Evolutionary conservation across 2,797 vertebrate species (phyloP).

Genomic region (Carapus acus): DNA sequence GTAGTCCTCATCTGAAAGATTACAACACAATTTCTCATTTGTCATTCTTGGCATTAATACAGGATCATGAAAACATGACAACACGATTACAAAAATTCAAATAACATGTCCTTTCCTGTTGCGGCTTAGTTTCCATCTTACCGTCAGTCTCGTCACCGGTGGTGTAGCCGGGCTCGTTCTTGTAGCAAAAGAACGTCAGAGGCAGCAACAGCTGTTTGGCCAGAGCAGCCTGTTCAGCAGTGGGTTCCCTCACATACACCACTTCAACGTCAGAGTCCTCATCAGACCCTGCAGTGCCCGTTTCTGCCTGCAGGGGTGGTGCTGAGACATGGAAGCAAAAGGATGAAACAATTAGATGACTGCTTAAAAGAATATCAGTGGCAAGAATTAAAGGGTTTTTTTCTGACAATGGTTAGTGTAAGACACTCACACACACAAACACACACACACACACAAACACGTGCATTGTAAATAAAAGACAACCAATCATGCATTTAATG

Average conservation of each 20-base stretch:
- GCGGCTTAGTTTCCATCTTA: too few relatives aligned
- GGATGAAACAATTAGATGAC: constrained; percentile 2
- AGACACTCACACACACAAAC: constrained; percentile 52
- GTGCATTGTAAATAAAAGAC: constrained; percentile 57
- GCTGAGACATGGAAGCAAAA: constrained; percentile 23
- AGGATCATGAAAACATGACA: too few relatives aligned
- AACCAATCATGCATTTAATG: constrained; percentile 58
- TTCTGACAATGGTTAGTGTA: constrained; percentile 43
- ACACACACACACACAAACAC: constrained; percentile 12
- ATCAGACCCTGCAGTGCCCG: constrained; percentile 27
- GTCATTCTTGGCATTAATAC: too few relatives aligned
- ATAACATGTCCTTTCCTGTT: too few relatives aligned
- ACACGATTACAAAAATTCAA: too few relatives aligned
- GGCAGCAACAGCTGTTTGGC: constrained; percentile 83
- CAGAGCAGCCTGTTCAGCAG: constrained; percentile 80
- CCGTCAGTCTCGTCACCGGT: constrained; percentile 87
- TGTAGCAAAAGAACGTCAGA: constrained; percentile 92
- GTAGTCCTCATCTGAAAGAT: constrained; percentile 86
- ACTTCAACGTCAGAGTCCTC: constrained; percentile 75
- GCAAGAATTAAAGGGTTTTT: neutral
- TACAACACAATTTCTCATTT: constrained; percentile 9
- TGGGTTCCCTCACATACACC: constrained; percentile 82
- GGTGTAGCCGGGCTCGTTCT: constrained; percentile 84
- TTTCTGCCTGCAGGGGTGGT: constrained; percentile 45
- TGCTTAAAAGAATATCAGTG: constrained; percentile 2